Evolutionary conservation across 2,888 invertebrate species (phyloP), one percentile per base, ranked within the genome.

Genomic region (Blera fallax): DNA sequence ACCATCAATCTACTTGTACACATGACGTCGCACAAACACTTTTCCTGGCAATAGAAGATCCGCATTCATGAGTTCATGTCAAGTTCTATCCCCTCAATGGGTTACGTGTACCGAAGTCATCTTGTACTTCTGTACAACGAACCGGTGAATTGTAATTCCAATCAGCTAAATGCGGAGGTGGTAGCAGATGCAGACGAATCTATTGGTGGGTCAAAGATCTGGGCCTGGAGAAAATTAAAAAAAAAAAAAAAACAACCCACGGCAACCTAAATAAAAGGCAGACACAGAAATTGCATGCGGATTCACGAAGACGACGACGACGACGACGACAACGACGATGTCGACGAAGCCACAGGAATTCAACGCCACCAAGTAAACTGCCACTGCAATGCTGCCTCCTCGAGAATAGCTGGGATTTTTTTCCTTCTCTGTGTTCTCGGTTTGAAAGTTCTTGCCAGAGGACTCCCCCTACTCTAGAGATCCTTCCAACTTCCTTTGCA

Each of bases 81-180:
- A 24, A 24, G 4, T 4, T 24, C 24, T 4, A 2, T 24, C 24
- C 24, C 24, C 24, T 4, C 24, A 24, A 24, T 24, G 24, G 24
- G 24, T 24, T 24, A 24, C 24, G 37, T 65, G 24, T 4, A 48
- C 37, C 43, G 16, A 62, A 69, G 73, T 83, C 54, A 78, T 83
- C 67, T 74, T 34, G 43, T 14, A 16, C 64, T 48, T 73, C 70
- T 76, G 79, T 64, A 74, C 69, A 70, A 43, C 69, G 58, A 76
- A 74, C 69, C 50, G 84, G 72, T 72, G 81, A 85, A 81, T 85
- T 77, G 77, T 80, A 81, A 85, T 77, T 85, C 67, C 81, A 81
- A 81, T 81, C 81, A 80, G 60, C 85, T 81, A 81, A 81, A 81
- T 81, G 76, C 45, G 81, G 72, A 85, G 81, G 85, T 85, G 80